Evolutionary conservation across 2,113 vertebrate genomes (phyloP), one percentile per base, ranked within the genome.

Genomic region (Erpornis zantholeuca): DNA sequence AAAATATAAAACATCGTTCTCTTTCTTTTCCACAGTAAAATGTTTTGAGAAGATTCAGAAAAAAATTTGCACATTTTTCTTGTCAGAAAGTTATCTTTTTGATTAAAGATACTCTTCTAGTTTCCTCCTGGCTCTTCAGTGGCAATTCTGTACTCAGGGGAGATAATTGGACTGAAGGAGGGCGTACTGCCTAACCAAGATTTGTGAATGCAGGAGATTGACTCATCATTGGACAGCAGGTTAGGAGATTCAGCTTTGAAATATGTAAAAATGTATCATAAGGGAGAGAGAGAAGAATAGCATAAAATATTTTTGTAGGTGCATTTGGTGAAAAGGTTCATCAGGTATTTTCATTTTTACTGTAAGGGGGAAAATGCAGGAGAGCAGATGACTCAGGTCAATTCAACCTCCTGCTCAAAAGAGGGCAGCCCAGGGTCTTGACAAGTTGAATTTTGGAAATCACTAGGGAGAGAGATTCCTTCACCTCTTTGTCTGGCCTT

Each of bases 51-150:
- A 85, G 72, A 23, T 84, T 95, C 50, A 69, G 90, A 97, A 95
- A 93, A 87, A 35, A 88, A 69, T 97, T 85, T 94, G 15, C 25
- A 38, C 14, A 70, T 93, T 95, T 91, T 96, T 18, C 49, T 95
- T 94, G n/a, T 36, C 53, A 87, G 23, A 82, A 88, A 29, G 33
- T 33, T 94, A 25, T 73, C 7, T 83, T 95, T 96, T 88, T 91
- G 17, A 75, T 96, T 94, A 86, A 90, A 68, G 35, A 36, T 86
- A 82, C 5, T 60, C 15, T 94, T 92, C 21, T 44, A 7, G 4
- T 86, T 77, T 85, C 35, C 42, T 65, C 20, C 40, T 79, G 45
- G 8, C 18, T 77, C 7, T 88, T 64, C 49, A 24, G 36, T 27
- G 20, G 16, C 24, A 87, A 45, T 80, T 85, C 38, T 57, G 8